Evolutionary conservation across 2,888 invertebrate genomes (phyloP).

Genomic region (Aspidiotus destructor): DNA sequence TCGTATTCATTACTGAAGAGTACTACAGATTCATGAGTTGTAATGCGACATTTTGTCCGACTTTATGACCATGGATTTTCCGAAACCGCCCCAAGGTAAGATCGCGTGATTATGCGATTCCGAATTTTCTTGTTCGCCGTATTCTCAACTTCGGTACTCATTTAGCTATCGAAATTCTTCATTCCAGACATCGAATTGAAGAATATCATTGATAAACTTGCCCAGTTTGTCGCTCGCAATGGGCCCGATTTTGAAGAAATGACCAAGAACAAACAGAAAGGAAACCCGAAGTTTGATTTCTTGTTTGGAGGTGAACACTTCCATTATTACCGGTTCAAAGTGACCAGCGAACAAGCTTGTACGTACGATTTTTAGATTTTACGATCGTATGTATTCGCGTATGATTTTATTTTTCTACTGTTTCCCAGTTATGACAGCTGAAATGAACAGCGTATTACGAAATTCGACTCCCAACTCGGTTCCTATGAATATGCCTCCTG

Average conservation of each 20-base stretch:
- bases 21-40: no score
- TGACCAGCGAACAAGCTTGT: conserved; percentile 89
- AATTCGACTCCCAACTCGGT: conserved; percentile 3
- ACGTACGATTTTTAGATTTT: conserved; percentile 45
- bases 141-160: neutral
- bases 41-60: no score
- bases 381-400: neutral
- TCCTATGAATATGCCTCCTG: conserved; percentile 34
- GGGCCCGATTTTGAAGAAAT: conserved; percentile 99
- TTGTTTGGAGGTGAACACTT: conserved; percentile 91
- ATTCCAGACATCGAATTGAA: conserved; percentile 76
- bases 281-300: conserved; percentile 95
- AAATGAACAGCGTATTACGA: conserved; percentile 19
- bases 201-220: conserved; percentile 96
- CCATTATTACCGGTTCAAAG: conserved; percentile 94
- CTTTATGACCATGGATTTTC: conserved; percentile 18
- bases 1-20: no score
- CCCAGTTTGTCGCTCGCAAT: conserved; percentile 97
- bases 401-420: neutral
- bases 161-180: neutral
- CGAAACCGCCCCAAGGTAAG: conserved; percentile 30
- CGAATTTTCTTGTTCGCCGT: neutral
- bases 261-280: conserved; percentile 96
- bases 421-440: conserved; percentile 25
- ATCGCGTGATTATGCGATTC: neutral